Evolutionary conservation across 2,797 vertebrate species (phyloP).

Genomic region (Falco concolor): DNA sequence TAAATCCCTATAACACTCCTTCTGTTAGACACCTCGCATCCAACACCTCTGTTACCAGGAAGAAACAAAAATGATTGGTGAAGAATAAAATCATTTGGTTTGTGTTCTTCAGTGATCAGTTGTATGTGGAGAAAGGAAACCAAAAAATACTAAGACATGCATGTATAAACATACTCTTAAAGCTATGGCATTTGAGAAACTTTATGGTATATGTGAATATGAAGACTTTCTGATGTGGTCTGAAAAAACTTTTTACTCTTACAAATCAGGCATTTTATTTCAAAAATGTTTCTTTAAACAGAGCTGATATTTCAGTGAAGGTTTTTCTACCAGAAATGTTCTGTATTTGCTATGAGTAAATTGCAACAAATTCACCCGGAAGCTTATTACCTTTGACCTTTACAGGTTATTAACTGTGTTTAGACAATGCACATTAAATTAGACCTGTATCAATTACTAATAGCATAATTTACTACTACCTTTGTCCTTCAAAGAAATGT

Average conservation of each 20-base stretch:
- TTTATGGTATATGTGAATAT: background rate
- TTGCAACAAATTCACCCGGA: slow-evolving; percentile 36
- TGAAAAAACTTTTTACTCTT: background rate
- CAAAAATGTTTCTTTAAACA: background rate
- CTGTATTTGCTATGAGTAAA: background rate
- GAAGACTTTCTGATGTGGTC: background rate
- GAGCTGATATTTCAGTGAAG: background rate
- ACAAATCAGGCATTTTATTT: background rate
- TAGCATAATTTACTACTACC: background rate
- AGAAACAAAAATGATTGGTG: background rate
- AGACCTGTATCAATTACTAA: slow-evolving; percentile 4
- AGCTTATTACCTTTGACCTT: background rate
- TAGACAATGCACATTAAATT: slow-evolving; percentile 45
- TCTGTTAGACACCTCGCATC: background rate
- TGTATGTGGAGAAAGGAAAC: background rate
- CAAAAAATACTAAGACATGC: background rate
- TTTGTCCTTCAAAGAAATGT: slow-evolving; percentile 25
- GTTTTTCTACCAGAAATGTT: slow-evolving; percentile 1
- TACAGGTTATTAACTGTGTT: background rate
- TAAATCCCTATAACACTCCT: background rate
- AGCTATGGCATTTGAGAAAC: background rate
- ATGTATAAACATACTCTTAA: background rate
- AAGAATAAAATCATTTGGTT: background rate
- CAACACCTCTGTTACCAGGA: background rate
- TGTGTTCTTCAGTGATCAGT: background rate